These are phyloP conservation scores for Ceyx margarethae DNA, from an alignment of 2,113 vertebrate genomes.

Conservation along the genomic window DNA sequence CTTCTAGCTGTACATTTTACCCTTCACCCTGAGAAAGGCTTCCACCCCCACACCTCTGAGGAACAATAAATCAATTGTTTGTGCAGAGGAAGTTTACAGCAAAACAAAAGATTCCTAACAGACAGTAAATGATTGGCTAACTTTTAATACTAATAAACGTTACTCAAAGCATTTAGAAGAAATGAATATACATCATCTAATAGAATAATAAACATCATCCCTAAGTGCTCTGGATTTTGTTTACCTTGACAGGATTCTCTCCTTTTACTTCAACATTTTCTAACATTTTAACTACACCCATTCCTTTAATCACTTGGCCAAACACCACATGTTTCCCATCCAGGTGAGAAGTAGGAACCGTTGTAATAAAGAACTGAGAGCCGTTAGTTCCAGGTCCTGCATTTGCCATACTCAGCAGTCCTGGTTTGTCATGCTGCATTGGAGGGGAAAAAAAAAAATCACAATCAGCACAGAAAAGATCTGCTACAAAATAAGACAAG, in stretches of 20 bases:
- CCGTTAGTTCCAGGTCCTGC: conserved; percentile 92
- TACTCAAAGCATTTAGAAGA: neutral
- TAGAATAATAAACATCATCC: neutral
- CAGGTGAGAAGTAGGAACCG: conserved; percentile 89
- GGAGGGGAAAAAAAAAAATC: neutral
- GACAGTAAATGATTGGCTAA: neutral
- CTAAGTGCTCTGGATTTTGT: neutral
- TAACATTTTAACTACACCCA: conserved; percentile 87
- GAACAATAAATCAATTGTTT: neutral
- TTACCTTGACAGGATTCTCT: conserved; percentile 85
- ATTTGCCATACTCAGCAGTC: conserved; percentile 96
- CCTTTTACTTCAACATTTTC: conserved; percentile 86
- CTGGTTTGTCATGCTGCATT: conserved; percentile 86
- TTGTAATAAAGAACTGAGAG: conserved; percentile 97
- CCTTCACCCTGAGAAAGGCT: neutral
- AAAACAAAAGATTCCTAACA: neutral
- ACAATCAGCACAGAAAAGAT: neutral
- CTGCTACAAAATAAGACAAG: neutral
- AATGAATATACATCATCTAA: neutral
- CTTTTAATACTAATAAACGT: neutral
- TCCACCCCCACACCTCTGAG: neutral
- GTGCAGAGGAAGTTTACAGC: neutral
- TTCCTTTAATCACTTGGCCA: conserved; percentile 91
- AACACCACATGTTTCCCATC: conserved; percentile 95
- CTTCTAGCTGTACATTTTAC: neutral